phyloP scores from a whole-genome alignment of 2,888 invertebrate genomes.

The Oxyscelio sp. region DNA sequence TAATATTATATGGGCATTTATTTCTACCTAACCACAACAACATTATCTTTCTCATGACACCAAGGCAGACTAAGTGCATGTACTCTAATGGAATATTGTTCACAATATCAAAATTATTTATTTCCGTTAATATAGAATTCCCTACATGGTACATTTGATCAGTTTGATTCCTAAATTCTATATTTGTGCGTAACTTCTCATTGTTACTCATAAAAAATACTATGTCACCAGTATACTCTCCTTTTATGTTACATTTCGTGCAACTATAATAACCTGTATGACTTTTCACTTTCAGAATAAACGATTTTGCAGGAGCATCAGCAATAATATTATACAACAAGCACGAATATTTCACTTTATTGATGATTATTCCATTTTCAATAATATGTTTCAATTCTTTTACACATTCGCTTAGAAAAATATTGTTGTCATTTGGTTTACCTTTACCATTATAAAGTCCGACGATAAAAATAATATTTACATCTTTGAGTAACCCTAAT shows the following conservation, averaged over 20 bases:
- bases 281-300: slow-evolving; percentile 68
- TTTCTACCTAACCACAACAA: neutral
- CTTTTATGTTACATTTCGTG: no score
- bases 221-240: slow-evolving; percentile 49
- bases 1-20: no score
- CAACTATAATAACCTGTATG: no score
- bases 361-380: slow-evolving; percentile 57
- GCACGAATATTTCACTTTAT: slow-evolving; percentile 28
- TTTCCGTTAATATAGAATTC: slow-evolving; percentile 56
- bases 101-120: slow-evolving; percentile 75
- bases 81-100: slow-evolving; percentile 71
- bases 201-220: slow-evolving; percentile 65
- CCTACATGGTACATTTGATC: slow-evolving; percentile 74
- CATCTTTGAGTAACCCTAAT: slow-evolving; percentile 49
- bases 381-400: slow-evolving; percentile 34
- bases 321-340: slow-evolving; percentile 47
- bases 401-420: slow-evolving; percentile 1
- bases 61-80: slow-evolving; percentile 30
- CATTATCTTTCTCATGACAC: neutral
- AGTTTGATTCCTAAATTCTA: slow-evolving; percentile 24
- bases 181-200: slow-evolving; percentile 19
- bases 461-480: slow-evolving; percentile 62
- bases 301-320: slow-evolving; percentile 75
- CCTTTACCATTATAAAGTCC: slow-evolving; percentile 67
- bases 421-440: slow-evolving; percentile 47